Conservation (phyloP, 2,113 vertebrate genomes). For the Oreochromis tanganicae region DNA sequence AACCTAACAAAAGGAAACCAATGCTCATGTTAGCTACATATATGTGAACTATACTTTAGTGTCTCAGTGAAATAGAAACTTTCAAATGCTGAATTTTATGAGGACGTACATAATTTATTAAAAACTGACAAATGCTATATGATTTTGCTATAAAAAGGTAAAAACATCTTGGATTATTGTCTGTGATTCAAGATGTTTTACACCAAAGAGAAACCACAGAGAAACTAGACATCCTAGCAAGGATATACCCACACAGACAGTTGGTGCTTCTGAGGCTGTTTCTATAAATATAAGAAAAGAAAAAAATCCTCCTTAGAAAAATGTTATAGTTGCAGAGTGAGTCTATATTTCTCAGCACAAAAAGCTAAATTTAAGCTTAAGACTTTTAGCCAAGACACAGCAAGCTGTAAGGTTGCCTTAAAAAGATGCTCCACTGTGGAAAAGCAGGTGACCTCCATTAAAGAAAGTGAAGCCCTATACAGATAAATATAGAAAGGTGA, state of each 20-base stretch:
- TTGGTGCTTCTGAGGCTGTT: background rate
- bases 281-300: background rate
- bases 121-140: fast-evolving
- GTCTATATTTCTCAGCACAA: background rate
- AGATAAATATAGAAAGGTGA: constrained; percentile 41
- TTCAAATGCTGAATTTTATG: background rate
- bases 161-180: background rate
- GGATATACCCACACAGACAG: background rate
- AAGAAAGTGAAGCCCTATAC: background rate
- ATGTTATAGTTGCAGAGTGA: background rate
- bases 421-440: constrained; percentile 11
- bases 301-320: background rate
- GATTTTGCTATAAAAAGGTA: background rate
- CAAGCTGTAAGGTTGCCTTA: background rate
- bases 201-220: background rate
- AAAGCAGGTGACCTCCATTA: constrained; percentile 39
- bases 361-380: background rate
- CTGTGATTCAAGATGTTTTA: background rate
- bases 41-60: background rate
- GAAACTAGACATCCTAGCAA: background rate
- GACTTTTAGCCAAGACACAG: background rate
- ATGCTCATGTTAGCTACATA: background rate
- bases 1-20: background rate
- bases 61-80: background rate
- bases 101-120: background rate